Base-by-base conservation (phyloP, 1,140 invertebrate species). In the Trigoniulus corallinus region DNA sequence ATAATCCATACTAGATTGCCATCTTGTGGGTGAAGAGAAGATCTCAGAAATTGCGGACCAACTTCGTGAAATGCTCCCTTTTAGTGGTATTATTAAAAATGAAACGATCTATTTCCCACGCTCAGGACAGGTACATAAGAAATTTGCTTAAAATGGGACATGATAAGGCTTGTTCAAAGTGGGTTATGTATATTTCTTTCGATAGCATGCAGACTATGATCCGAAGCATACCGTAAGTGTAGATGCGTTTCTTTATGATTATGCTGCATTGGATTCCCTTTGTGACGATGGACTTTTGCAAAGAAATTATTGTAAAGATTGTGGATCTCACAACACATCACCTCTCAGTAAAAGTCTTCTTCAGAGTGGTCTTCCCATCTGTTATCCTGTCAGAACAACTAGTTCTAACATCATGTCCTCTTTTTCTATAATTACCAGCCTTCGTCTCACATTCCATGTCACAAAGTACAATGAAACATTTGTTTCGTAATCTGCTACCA, bases 231-330 rank as follows among this genome's bases (percentile, higher is more conserved):
- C 77, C n/a, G 64, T 72, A 1, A 76, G 81, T 63, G 66, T 82
- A 2, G 81, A 84, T 68, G 77, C 74, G 22, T 84, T 84, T 63
- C 64, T 82, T 1, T 82, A 79, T 67, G 72, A 77, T 60, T 76
- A 81, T 56, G 70, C 76, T 12, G 67, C 73, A 53, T 61, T 81
- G n/a, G 73, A 79, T 42, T 58, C 74, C 22, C 60, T 82, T 3
- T 70, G 72, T 52, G 72, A 78, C 54, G 64, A 73, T 47, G 75
- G 74, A 42, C 68, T 74, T 62, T 46, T 82, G 13, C 67, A 73
- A 49, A 71, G 71, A 55, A 69, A 75, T 58, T 82, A 79, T 57
- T 82, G 80, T 59, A 56, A 62, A 23, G 65, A 76, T 27, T 84
- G 80, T 65, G 72, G 72, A 37, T 81, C 78, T 3, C 67, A 67